phyloP scores from a whole-genome alignment of 2,888 invertebrate genomes.

The Abrostola tripartita region DNA sequence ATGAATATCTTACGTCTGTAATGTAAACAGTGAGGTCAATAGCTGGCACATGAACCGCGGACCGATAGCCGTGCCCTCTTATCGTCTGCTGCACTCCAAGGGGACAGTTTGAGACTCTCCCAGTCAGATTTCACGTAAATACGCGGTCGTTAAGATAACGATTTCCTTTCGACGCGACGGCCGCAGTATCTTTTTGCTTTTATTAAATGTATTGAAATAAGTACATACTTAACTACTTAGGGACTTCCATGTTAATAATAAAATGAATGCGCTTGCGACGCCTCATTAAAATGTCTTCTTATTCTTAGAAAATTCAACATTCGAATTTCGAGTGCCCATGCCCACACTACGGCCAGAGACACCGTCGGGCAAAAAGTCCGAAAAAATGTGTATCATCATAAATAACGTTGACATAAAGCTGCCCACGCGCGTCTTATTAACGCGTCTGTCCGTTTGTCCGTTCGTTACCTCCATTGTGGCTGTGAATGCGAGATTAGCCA shows the following conservation, averaged over 20 bases:
- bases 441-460: slow-evolving; percentile 85
- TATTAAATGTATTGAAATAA: slow-evolving; percentile 77
- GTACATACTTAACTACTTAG: slow-evolving; percentile 71
- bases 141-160: slow-evolving; percentile 85
- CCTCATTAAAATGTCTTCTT: slow-evolving; percentile 43
- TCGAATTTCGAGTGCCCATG: slow-evolving; percentile 41
- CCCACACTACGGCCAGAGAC: slow-evolving; percentile 56
- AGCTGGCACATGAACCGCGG: slow-evolving; percentile 84
- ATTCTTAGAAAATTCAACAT: slow-evolving; percentile 53
- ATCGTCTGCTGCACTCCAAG: slow-evolving; percentile 80
- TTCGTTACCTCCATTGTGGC: slow-evolving; percentile 87
- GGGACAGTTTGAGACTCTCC: slow-evolving; percentile 79
- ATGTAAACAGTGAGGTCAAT: slow-evolving; percentile 85
- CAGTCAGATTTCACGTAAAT: slow-evolving; percentile 86
- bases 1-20: slow-evolving; percentile 67
- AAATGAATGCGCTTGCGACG: slow-evolving; percentile 57
- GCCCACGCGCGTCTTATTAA: slow-evolving; percentile 87
- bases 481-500: slow-evolving; percentile 86
- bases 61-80: slow-evolving; percentile 77
- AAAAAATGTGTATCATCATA: slow-evolving; percentile 81
- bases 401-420: slow-evolving; percentile 87
- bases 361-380: slow-evolving; percentile 71
- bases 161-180: slow-evolving; percentile 82
- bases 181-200: slow-evolving; percentile 76
- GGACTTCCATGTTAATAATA: slow-evolving; percentile 75